These are phyloP conservation scores for Pangasius larnaudii DNA, from an alignment of 2,797 vertebrate genomes.

Conservation along the genomic window DNA sequence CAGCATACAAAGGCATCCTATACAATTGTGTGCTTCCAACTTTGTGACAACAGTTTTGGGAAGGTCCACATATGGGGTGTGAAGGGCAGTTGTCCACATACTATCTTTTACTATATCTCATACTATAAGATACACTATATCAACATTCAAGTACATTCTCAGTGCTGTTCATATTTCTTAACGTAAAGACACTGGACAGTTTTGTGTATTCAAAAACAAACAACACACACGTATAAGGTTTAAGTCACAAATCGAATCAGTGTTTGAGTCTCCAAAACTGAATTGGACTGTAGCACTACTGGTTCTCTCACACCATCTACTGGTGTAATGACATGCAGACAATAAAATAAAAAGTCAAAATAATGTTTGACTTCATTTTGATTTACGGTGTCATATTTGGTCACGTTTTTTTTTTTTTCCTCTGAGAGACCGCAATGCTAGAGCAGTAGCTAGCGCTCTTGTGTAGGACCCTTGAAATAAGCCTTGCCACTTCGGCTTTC, in stretches of 20 bases:
- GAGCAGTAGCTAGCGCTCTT: background rate
- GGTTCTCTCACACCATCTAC: background rate
- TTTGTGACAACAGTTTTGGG: background rate
- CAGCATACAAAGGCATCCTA: too few relatives aligned
- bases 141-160: background rate
- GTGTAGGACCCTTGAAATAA: background rate
- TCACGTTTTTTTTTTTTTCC: background rate
- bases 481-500: background rate
- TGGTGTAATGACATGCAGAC: background rate
- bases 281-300: background rate
- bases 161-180: background rate
- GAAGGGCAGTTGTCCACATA: background rate
- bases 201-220: background rate
- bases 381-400: background rate
- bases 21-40: background rate
- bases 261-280: background rate
- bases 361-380: background rate
- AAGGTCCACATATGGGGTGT: too few relatives aligned
- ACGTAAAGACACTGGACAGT: background rate
- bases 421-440: background rate
- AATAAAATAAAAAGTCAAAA: background rate
- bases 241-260: too few relatives aligned
- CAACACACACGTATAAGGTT: background rate
- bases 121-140: background rate
- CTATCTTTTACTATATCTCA: background rate